A percentile compares a stretch with the other conserved stretches of the same genome.
phyloP scores from a whole-genome alignment of 2,113 vertebrate genomes.

The Falco punctatus region DNA sequence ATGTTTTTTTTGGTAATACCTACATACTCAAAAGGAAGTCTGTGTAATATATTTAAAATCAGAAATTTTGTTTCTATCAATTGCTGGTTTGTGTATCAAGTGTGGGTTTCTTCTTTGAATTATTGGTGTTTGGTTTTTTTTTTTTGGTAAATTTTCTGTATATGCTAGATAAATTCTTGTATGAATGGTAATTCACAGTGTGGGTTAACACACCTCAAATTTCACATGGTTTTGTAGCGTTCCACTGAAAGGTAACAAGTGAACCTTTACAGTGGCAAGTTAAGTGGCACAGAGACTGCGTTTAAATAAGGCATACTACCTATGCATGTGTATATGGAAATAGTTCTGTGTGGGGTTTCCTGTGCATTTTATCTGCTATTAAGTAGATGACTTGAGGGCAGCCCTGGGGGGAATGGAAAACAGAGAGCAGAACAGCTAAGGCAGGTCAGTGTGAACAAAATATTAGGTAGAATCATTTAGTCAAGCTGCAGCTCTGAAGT shows the following conservation, averaged over 20 bases:
- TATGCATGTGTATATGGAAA: background rate
- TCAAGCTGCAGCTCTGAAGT: background rate
- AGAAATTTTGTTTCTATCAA: background rate
- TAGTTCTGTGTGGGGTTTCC: accelerated
- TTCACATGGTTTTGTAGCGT: background rate
- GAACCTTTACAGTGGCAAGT: background rate
- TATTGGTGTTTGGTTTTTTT: too few species aligned
- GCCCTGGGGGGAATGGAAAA: background rate
- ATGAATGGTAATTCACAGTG: background rate
- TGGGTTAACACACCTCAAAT: background rate
- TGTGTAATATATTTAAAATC: background rate
- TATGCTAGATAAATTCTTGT: accelerated
- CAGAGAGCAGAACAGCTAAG: background rate
- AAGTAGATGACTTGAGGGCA: background rate
- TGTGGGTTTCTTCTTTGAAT: background rate
- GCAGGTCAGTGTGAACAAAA: background rate
- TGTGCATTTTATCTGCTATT: background rate
- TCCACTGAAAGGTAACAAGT: background rate
- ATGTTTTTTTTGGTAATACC: background rate
- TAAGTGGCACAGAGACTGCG: background rate
- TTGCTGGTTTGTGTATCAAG: background rate
- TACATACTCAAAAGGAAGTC: accelerated
- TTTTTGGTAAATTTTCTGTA: background rate
- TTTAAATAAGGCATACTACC: background rate
- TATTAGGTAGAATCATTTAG: background rate